Conservation (phyloP, 2,797 vertebrate genomes). For the Enteromius afrohamiltoni region DNA sequence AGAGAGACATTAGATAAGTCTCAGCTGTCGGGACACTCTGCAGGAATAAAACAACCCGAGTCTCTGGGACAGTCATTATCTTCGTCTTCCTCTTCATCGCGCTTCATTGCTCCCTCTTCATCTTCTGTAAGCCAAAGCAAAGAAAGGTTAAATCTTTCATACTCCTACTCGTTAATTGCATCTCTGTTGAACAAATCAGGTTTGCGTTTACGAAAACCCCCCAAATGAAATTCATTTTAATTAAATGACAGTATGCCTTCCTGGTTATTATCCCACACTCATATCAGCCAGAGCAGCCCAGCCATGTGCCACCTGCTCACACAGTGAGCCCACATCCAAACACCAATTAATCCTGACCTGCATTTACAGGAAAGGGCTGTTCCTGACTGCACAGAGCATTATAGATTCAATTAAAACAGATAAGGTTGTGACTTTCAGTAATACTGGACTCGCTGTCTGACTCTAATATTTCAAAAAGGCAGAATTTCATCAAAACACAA, state of each 20-base stretch:
- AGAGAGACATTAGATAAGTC: conserved; percentile 13
- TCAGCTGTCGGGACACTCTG: conserved; percentile 87
- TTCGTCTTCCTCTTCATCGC: conserved; percentile 75
- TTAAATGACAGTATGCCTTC: conserved; percentile 68
- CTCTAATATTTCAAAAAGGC: conserved; percentile 5
- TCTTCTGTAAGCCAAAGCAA: conserved; percentile 67
- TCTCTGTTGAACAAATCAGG: conserved; percentile 38
- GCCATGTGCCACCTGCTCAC: conserved; percentile 70
- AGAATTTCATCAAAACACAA: conserved; percentile 12
- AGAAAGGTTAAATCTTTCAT: conserved; percentile 45
- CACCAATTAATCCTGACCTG: conserved; percentile 33
- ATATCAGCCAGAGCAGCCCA: conserved; percentile 59
- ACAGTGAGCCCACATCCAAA: conserved; percentile 45
- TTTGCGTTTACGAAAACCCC: conserved; percentile 31
- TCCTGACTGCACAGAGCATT: conserved; percentile 12
- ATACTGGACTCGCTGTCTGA: background rate
- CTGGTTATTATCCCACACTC: conserved; percentile 44
- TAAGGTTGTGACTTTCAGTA: conserved; percentile 11
- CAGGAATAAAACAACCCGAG: conserved; percentile 94
- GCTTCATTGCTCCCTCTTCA: conserved; percentile 71
- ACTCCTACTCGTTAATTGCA: conserved; percentile 57
- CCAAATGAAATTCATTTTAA: conserved; percentile 70
- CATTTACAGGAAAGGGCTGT: conserved; percentile 21
- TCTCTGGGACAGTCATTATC: conserved; percentile 91
- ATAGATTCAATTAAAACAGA: conserved; percentile 45